These are phyloP conservation scores for Heterodera schachtii DNA, from an alignment of 1,140 invertebrate genomes.

Conservation along the genomic window DNA sequence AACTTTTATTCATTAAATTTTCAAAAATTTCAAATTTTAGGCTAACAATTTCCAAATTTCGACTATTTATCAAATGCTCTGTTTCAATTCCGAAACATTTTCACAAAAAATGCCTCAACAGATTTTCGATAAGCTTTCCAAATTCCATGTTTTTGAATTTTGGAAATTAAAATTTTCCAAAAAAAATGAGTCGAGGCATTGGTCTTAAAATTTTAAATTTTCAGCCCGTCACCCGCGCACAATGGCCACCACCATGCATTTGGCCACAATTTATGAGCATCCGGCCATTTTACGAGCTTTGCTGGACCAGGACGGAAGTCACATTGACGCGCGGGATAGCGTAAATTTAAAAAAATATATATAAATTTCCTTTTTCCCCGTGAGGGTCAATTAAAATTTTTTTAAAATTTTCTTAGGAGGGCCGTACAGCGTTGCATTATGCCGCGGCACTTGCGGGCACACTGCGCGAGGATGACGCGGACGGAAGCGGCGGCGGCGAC, in stretches of 20 bases:
- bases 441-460: constrained; percentile 75
- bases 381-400: background rate
- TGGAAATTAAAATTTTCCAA: too few relatives aligned
- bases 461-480: background rate
- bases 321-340: constrained; percentile 49
- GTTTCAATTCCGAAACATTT: too few relatives aligned
- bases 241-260: constrained; percentile 42
- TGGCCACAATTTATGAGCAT: constrained; percentile 49
- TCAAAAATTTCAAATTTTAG: too few relatives aligned
- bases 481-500: constrained; percentile 2
- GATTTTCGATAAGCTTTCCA: too few relatives aligned
- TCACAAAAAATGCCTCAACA: too few relatives aligned
- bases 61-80: too few relatives aligned
- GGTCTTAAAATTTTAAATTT: constrained; percentile 49
- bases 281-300: constrained; percentile 43
- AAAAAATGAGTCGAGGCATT: constrained; percentile 38
- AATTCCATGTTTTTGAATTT: too few relatives aligned
- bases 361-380: too few relatives aligned
- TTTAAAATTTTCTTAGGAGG: constrained; percentile 70
- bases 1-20: too few relatives aligned
- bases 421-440: constrained; percentile 83
- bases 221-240: constrained; percentile 49
- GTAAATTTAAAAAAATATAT: constrained; percentile 31
- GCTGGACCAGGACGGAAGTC: constrained; percentile 29
- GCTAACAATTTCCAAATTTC: too few relatives aligned